Conservation (phyloP, 2,888 invertebrate genomes). For the Andricus curvator region DNA sequence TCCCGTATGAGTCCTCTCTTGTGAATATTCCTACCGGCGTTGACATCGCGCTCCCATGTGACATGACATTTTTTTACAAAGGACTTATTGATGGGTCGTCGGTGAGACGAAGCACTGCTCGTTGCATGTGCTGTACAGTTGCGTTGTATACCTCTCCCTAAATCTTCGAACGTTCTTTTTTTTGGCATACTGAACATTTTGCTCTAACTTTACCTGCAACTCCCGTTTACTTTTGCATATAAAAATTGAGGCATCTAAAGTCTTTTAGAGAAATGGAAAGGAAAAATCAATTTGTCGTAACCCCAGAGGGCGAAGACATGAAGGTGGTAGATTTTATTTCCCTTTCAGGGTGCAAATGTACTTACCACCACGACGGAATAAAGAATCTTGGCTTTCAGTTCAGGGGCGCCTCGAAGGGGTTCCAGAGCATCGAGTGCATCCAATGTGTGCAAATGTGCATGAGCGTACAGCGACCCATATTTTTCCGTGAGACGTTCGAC, state of each 20-base stretch:
- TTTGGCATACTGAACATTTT: too few relatives aligned
- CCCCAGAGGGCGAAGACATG: not conserved
- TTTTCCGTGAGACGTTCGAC: constrained; percentile 83
- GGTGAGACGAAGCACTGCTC: too few relatives aligned
- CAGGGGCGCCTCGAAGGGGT: constrained; percentile 90
- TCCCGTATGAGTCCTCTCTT: too few relatives aligned
- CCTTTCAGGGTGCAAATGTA: constrained; percentile 60
- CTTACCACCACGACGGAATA: constrained; percentile 98
- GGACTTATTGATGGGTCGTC: too few relatives aligned
- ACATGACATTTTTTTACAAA: too few relatives aligned
- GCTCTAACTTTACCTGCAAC: too few relatives aligned
- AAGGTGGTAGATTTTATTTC: constrained; percentile 21
- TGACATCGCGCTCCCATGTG: too few relatives aligned
- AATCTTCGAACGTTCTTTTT: too few relatives aligned
- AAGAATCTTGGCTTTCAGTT: constrained; percentile 95
- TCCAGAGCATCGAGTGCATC: constrained; percentile 91
- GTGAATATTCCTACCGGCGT: too few relatives aligned
- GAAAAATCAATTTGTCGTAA: constrained; percentile 12
- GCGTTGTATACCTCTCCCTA: too few relatives aligned
- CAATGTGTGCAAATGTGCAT: constrained; percentile 90
- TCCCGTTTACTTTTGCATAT: not conserved
- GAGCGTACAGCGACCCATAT: constrained; percentile 91
- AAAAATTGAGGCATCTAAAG: constrained; percentile 13
- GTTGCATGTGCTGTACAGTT: too few relatives aligned
- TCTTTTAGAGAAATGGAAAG: constrained; percentile 6